Evolutionary conservation across 2,888 invertebrate species (phyloP).

Genomic region (Eupelmus urozonus): DNA sequence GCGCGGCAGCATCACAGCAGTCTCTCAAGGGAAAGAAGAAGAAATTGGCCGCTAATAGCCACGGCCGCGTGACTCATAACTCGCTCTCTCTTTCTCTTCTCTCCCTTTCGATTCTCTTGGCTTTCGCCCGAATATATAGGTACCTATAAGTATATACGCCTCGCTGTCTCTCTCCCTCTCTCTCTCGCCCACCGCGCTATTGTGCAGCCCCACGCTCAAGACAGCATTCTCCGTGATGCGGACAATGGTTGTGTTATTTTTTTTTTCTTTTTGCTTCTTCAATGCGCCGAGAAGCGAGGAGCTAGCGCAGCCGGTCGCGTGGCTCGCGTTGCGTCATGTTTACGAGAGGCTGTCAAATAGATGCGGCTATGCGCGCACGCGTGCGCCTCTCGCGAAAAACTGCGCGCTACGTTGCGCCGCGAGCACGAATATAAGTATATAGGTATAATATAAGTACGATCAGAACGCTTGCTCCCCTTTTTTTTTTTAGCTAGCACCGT

Average conservation of each 20-base stretch:
- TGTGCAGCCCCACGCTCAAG: not conserved
- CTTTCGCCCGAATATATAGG: no score
- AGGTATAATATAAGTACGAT: no score
- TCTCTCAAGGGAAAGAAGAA: slow-evolving; percentile 8
- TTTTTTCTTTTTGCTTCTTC: not conserved
- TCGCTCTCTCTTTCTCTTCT: not conserved
- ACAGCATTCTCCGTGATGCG: not conserved
- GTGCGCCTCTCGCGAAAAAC: no score
- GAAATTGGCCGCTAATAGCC: not conserved
- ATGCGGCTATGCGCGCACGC: no score
- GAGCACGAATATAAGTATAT: no score
- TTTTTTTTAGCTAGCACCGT: no score
- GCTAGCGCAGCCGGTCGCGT: no score
- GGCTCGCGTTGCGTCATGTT: slow-evolving; percentile 19
- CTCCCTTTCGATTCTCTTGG: not conserved
- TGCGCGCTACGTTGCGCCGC: no score
- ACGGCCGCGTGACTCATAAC: slow-evolving; percentile 25
- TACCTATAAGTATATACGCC: no score
- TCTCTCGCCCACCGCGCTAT: slow-evolving; percentile 18
- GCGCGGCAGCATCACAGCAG: not conserved
- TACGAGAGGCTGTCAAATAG: no score
- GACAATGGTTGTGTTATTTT: not conserved
- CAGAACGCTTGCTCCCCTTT: no score
- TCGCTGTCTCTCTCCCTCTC: no score
- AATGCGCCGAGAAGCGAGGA: not conserved